A percentile compares a stretch with the other conserved stretches of the same genome.
Evolutionary conservation across 2,797 vertebrate species (phyloP).

Genomic region (Pipistrellus nathusii): DNA sequence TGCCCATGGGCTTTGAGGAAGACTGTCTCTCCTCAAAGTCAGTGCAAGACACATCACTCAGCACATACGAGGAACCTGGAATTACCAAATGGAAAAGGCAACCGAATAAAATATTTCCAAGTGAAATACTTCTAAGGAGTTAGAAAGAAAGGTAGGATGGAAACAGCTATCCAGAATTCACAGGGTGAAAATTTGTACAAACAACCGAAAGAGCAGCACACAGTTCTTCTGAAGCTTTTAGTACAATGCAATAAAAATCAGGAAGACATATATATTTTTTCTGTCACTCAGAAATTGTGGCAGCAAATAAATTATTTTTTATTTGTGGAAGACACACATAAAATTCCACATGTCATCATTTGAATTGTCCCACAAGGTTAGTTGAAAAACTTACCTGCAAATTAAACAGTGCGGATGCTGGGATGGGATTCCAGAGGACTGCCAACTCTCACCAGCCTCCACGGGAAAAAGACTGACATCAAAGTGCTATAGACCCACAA

Average conservation of each 20-base stretch:
- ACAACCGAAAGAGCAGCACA: neutral
- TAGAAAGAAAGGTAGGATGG: slow-evolving; percentile 31
- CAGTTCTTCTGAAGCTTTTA: slow-evolving; percentile 43
- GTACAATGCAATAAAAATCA: slow-evolving; percentile 59
- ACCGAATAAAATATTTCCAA: slow-evolving; percentile 23
- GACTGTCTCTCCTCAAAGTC: neutral
- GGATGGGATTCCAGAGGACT: neutral
- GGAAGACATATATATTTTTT: neutral
- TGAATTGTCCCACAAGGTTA: slow-evolving; percentile 55
- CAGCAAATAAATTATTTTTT: slow-evolving; percentile 51
- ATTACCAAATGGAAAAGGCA: neutral
- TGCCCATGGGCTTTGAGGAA: neutral
- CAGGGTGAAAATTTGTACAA: slow-evolving; percentile 33
- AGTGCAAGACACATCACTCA: neutral
- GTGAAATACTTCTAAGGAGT: slow-evolving; percentile 36
- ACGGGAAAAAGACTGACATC: neutral
- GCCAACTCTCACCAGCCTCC: neutral
- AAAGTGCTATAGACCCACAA: neutral
- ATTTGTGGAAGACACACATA: slow-evolving; percentile 49
- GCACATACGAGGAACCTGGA: neutral
- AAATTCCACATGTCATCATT: neutral
- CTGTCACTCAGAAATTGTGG: slow-evolving; percentile 57
- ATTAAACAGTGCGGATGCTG: neutral
- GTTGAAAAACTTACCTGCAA: slow-evolving; percentile 29
- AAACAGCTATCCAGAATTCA: slow-evolving; percentile 6